These are phyloP conservation scores for Salticus scenicus DNA, from an alignment of 2,888 invertebrate species.

Conservation along the genomic window DNA sequence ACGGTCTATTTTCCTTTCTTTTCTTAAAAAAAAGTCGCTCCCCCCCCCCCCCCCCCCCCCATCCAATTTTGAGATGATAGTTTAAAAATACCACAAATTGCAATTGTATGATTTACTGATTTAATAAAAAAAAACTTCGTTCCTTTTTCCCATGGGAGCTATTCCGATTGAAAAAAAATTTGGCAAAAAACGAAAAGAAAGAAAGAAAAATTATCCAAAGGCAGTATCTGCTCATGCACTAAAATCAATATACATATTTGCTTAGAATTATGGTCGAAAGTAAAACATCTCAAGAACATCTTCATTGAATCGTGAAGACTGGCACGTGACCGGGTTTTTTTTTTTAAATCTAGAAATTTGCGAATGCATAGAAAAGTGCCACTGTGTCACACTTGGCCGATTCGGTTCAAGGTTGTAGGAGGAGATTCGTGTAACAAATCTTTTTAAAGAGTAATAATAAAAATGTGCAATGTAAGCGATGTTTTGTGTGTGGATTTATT, in stretches of 20 bases:
- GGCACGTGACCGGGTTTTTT: conserved; percentile 8
- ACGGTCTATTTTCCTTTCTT: too few relatives aligned
- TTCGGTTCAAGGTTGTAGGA: conserved; percentile 51
- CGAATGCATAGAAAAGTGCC: conserved; percentile 9
- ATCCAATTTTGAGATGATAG: too few relatives aligned
- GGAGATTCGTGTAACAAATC: not conserved
- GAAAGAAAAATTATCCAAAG: not conserved
- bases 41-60: too few relatives aligned
- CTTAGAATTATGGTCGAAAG: too few relatives aligned
- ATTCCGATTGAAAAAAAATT: too few relatives aligned
- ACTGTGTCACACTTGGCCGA: conserved; percentile 32
- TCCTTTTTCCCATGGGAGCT: not conserved
- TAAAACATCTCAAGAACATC: not conserved
- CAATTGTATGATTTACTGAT: too few relatives aligned
- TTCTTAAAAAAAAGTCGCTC: too few relatives aligned
- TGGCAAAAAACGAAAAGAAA: not conserved
- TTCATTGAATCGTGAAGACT: conserved; percentile 9
- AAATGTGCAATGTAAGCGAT: not conserved
- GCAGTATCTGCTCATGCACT: not conserved
- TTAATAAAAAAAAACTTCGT: too few relatives aligned
- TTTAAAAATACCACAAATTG: too few relatives aligned
- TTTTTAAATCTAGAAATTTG: conserved; percentile 28
- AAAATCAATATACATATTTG: too few relatives aligned
- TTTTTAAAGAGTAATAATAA: not conserved
- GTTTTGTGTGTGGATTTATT: too few relatives aligned